Evolutionary conservation across 2,113 vertebrate genomes (phyloP), one percentile per base, ranked within the genome.

Genomic region (Apistogramma diplotaenia): DNA sequence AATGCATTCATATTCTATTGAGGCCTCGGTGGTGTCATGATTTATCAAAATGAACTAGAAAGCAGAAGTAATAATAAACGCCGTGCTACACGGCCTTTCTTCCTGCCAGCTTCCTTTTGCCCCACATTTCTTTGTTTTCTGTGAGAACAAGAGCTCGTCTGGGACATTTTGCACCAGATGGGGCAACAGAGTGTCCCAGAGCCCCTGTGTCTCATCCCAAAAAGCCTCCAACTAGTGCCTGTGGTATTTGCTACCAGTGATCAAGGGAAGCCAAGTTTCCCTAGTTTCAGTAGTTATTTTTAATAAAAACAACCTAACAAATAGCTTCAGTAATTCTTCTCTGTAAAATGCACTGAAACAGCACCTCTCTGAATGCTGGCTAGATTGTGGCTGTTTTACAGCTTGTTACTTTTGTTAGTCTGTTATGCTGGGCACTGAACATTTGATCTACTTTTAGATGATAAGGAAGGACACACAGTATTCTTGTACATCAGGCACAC

Each of bases 131-230:
- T 49, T 27, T 82, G 55, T 78, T 55, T 79, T 79, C 82, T 77
- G 61, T 81, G 53, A 75, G 55, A 78, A 81, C 25, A 21, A 40
- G 67, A 8, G 12, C 67, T 58, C 43, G 71, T 82, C 79, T 79
- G 79, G 84, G 85, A 87, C 83, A 82, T 78, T 89, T 79, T 85
- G 56, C 59, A 78, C 76, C 78, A 76, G 81, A 84, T 51, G 9
- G 56, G 73, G 15, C 58, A 59, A 72, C 49, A 2, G 43, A 31
- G 65, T 51, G 43, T 70, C 65, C 65, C 65, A 70, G 57, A 75
- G 27, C 49, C 33, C 59, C 78, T 53, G 3, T 43, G 58, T 79
- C 60, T 87, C 70, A 51, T 53, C 55, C 60, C 31, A 29, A 83
- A 83, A 79, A 76, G 62, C 78, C 51, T 83, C 72, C 37, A 59